Conservation (phyloP, 2,797 vertebrate species). For the Cyclopterus lumpus region DNA sequence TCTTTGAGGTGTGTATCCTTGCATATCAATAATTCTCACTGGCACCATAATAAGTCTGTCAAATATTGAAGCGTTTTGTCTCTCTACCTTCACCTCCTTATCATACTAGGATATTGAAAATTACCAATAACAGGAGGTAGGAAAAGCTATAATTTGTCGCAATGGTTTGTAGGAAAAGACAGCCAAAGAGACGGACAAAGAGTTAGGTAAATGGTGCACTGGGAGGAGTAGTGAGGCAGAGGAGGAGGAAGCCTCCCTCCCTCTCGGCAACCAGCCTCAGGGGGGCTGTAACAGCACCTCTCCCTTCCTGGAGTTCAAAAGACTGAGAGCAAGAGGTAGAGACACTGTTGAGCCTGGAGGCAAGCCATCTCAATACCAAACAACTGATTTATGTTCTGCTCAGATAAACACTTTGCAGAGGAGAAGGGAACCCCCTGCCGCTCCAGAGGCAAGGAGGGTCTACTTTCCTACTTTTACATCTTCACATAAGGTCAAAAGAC, state of each 20-base stretch:
- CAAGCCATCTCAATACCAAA: constrained; percentile 47
- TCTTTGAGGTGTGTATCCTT: constrained; percentile 41
- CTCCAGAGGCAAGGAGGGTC: constrained; percentile 20
- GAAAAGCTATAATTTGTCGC: constrained; percentile 35
- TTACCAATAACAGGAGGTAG: constrained; percentile 26
- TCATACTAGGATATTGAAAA: constrained; percentile 35
- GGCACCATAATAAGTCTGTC: constrained; percentile 17
- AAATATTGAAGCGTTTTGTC: constrained; percentile 12
- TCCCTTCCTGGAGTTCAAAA: constrained; percentile 50
- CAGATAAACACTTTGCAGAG: constrained; percentile 40
- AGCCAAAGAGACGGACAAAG: not conserved
- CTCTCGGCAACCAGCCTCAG: constrained; percentile 37
- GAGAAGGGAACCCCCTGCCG: constrained; percentile 32
- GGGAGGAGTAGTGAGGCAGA: constrained; percentile 3
- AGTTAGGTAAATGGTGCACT: constrained; percentile 11
- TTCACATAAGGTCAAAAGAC: constrained; percentile 22
- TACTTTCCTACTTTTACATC: constrained; percentile 40
- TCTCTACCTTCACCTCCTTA: not conserved
- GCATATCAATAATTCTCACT: constrained; percentile 31
- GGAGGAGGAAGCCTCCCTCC: constrained; percentile 18
- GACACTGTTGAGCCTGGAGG: constrained; percentile 22
- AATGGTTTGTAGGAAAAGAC: not conserved
- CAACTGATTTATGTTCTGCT: constrained; percentile 43
- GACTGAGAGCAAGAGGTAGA: constrained; percentile 44
- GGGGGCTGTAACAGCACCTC: constrained; percentile 50